Evolutionary conservation across 2,797 vertebrate species (phyloP), one percentile per base, ranked within the genome.

Genomic region (Etheostoma perlongum): DNA sequence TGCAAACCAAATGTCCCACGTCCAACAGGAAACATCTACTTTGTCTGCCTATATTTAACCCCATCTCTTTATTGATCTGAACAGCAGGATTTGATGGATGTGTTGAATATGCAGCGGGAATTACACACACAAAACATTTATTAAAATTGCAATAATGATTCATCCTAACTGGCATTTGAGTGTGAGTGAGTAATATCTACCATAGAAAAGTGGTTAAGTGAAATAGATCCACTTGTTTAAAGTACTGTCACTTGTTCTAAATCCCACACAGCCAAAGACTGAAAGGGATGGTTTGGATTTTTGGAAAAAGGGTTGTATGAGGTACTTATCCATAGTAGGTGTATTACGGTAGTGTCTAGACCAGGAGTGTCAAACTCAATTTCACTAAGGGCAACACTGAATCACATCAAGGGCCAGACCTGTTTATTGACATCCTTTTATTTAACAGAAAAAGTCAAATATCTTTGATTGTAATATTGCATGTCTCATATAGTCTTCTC

Each of bases 1-100:
- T 83, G 53, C 48, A 61, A 57, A 67, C 25, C 63, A 65, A 59
- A 76, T 66, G 54, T 16, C 6, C 21, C 25, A 62, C 23, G 67
- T 75, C 27, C 46, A 58, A 51, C 30, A 42, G 25, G 15, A 63
- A 23, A 59, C 23, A 40, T 12, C 42, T 40, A 0, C 47, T 19
- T 25, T 23, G 2, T 44, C 46, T 30, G 30, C 27, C 63, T 69
- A 23, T 21, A 62, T 54, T 54, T 44, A 21, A 5, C 19, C 19
- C 25, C 6, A 0, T 58, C 49, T 61, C 40, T 44, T 46, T 64
- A 61, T 25, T 61, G 36, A 64, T 48, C 16, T 14, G 49, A 46
- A 36, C 9, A 44, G 60, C 61, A 36, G 68, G 9, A 10, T 53
- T 53, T 48, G 12, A 59, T 15, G 23, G 33, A 36, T 13, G 11